phyloP scores from a whole-genome alignment of 2,888 invertebrate species.

The Idaea biselata region DNA sequence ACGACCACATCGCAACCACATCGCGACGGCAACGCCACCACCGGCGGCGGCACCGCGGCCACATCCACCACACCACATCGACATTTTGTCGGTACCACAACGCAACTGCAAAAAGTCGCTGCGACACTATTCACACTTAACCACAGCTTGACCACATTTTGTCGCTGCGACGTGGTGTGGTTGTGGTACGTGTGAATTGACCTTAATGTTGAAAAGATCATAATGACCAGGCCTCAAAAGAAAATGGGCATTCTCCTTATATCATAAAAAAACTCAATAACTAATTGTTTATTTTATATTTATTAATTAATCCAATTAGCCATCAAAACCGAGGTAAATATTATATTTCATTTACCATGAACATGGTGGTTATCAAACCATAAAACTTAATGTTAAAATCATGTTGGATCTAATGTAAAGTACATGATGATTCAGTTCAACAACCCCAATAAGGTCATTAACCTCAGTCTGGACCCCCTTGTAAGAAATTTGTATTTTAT shows the following conservation, averaged over 20 bases:
- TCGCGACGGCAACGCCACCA: too few relatives aligned
- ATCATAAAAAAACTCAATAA: background rate
- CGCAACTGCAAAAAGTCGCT: too few relatives aligned
- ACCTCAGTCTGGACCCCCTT: slow-evolving; percentile 36
- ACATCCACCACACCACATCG: too few relatives aligned
- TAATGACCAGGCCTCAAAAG: background rate
- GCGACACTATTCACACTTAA: too few relatives aligned
- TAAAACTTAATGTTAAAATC: slow-evolving; percentile 12
- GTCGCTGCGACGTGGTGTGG: too few relatives aligned
- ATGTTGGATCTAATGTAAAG: slow-evolving; percentile 21
- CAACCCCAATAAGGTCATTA: slow-evolving; percentile 41
- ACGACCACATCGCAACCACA: too few relatives aligned
- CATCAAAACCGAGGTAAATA: background rate
- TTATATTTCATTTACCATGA: background rate
- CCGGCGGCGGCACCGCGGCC: too few relatives aligned
- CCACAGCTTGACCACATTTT: too few relatives aligned
- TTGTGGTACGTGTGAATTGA: too few relatives aligned
- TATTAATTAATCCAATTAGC: background rate
- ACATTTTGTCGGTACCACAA: too few relatives aligned
- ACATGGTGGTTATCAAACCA: slow-evolving; percentile 1
- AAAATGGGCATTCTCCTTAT: background rate
- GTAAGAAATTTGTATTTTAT: slow-evolving; percentile 19
- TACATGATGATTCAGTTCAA: slow-evolving; percentile 35
- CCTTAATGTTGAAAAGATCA: too few relatives aligned
- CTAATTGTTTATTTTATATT: background rate